A percentile compares a stretch with the other conserved stretches of the same genome.
Evolutionary conservation across 2,797 vertebrate genomes (phyloP).

Genomic region (Spinibarbus caldwelli): DNA sequence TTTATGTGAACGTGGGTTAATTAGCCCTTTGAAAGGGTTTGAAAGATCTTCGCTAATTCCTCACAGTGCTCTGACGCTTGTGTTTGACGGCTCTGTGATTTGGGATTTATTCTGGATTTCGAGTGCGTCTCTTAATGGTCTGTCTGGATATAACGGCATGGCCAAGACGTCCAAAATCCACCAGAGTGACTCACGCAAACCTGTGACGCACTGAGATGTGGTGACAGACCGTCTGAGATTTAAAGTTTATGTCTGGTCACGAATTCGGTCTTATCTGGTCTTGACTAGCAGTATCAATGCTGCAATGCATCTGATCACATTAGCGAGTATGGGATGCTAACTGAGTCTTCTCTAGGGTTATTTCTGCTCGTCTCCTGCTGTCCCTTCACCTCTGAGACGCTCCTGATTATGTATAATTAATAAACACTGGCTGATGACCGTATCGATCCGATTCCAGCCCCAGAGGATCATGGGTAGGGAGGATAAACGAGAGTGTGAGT

Average conservation of each 20-base stretch:
- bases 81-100: not conserved
- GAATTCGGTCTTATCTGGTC: not conserved
- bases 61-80: not conserved
- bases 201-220: not conserved
- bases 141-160: not conserved
- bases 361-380: not conserved
- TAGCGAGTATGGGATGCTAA: not conserved
- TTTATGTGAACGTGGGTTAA: not conserved
- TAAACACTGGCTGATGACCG: not conserved
- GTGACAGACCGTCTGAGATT: not conserved
- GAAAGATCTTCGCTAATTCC: no score
- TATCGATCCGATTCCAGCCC: not conserved
- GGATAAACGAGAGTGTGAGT: constrained; percentile 11
- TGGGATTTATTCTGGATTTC: not conserved
- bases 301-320: no score
- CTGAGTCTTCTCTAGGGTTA: not conserved
- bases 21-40: not conserved
- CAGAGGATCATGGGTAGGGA: constrained; percentile 10
- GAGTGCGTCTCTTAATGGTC: not conserved
- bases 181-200: not conserved
- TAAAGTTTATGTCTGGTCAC: not conserved
- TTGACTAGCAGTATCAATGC: not conserved
- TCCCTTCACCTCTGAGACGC: not conserved
- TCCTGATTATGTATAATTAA: constrained; percentile 16
- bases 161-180: not conserved